Percentiles rank a stretch among this genome's conserved stretches.
Conservation (phyloP, 2,888 invertebrate species). For the Chymomyza procnemis region DNA sequence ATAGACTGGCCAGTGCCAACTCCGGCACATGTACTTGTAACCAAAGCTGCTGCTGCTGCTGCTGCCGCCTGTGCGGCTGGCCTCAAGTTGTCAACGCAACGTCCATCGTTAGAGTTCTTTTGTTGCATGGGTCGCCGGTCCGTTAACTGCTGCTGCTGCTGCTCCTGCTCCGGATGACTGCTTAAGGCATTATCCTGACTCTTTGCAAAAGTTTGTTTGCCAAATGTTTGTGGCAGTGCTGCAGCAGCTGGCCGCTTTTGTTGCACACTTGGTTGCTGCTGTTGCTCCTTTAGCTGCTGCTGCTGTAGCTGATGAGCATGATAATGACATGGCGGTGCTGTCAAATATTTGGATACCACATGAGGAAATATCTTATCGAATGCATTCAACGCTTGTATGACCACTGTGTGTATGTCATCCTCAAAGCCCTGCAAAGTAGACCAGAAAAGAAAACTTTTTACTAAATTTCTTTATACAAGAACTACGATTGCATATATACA, state of each 20-base stretch:
- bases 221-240: conserved; percentile 63
- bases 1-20: conserved; percentile 13
- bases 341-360: conserved; percentile 78
- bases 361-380: conserved; percentile 78
- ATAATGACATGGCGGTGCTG: conserved; percentile 69
- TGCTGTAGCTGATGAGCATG: conserved; percentile 63
- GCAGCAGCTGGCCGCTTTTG: conserved; percentile 45
- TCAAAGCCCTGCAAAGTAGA: conserved; percentile 74
- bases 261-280: conserved; percentile 60
- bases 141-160: conserved; percentile 19
- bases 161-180: conserved; percentile 50
- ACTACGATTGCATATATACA: background rate
- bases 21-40: conserved; percentile 53
- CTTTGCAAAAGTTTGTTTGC: conserved; percentile 62
- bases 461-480: conserved; percentile 54
- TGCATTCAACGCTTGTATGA: conserved; percentile 78
- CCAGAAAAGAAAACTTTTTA: conserved; percentile 41
- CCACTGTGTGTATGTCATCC: conserved; percentile 79
- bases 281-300: conserved; percentile 34
- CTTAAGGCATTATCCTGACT: conserved; percentile 70
- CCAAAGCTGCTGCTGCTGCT: conserved; percentile 15
- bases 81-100: conserved; percentile 30
- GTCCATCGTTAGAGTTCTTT: conserved; percentile 66
- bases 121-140: conserved; percentile 35
- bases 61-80: conserved; percentile 40